Conservation (phyloP, 2,113 vertebrate genomes). For the Crotalus horridus region DNA sequence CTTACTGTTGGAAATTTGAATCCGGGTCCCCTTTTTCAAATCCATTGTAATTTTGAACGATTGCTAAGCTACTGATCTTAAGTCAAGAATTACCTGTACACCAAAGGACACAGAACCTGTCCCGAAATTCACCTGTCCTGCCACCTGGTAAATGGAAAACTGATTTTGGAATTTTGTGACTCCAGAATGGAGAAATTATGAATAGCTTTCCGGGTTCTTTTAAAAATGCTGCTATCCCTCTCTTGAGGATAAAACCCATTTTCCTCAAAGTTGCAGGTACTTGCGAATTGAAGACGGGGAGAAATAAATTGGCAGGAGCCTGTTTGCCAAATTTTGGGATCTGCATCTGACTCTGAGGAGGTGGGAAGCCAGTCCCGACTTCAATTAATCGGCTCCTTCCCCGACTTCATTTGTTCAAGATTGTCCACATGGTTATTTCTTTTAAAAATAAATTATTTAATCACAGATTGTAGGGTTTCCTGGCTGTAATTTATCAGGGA, state of each 20-base stretch:
- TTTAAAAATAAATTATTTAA: neutral
- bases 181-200: neutral
- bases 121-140: neutral
- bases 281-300: fast-evolving
- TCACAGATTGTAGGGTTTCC: neutral
- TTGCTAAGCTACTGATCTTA: too few relatives aligned
- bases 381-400: neutral
- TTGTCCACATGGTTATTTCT: neutral
- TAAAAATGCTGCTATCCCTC: neutral
- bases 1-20: too few relatives aligned
- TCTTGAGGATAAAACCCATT: neutral
- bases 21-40: too few relatives aligned
- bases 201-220: neutral
- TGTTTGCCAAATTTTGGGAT: neutral
- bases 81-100: too few relatives aligned
- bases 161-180: neutral
- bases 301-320: neutral
- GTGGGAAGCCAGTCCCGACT: neutral
- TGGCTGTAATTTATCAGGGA: neutral
- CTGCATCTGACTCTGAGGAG: neutral
- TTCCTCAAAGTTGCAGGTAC: neutral
- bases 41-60: too few relatives aligned
- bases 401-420: neutral
- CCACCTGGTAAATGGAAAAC: neutral
- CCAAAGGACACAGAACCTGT: too few relatives aligned